These are phyloP conservation scores for Melopsittacus undulatus DNA, from an alignment of 2,797 vertebrate species.

Conservation along the genomic window DNA sequence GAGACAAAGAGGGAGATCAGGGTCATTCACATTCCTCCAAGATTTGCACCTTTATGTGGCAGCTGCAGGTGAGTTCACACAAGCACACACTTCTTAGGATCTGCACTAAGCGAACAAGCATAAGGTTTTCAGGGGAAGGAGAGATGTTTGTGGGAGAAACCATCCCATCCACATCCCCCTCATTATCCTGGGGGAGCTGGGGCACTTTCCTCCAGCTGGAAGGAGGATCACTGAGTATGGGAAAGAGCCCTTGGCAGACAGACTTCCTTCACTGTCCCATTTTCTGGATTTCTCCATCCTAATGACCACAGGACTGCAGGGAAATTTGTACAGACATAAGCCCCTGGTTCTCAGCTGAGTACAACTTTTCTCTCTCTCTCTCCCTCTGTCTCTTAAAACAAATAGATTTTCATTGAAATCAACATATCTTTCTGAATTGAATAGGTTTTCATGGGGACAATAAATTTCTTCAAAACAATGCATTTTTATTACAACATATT, in stretches of 20 bases:
- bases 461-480: constrained; percentile 86
- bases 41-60: background rate
- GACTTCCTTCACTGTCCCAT: background rate
- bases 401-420: constrained; percentile 84
- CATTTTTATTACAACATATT: constrained; percentile 87
- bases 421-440: constrained; percentile 80
- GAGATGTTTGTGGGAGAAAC: background rate
- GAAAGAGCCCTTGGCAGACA: background rate
- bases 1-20: background rate
- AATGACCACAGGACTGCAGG: constrained; percentile 23
- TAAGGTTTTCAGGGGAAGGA: background rate
- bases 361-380: constrained; percentile 24
- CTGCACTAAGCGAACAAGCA: rapidly evolving
- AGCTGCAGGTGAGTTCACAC: background rate
- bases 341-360: constrained; percentile 14
- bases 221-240: background rate
- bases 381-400: constrained; percentile 69
- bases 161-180: background rate
- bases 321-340: constrained; percentile 30
- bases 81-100: background rate
- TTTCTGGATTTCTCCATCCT: constrained; percentile 29
- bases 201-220: background rate
- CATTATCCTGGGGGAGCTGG: too few relatives aligned
- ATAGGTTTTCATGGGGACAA: constrained; percentile 83
- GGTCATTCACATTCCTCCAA: background rate